Base-by-base conservation (phyloP, 2,888 invertebrate genomes). In the Portevinia maculata region DNA sequence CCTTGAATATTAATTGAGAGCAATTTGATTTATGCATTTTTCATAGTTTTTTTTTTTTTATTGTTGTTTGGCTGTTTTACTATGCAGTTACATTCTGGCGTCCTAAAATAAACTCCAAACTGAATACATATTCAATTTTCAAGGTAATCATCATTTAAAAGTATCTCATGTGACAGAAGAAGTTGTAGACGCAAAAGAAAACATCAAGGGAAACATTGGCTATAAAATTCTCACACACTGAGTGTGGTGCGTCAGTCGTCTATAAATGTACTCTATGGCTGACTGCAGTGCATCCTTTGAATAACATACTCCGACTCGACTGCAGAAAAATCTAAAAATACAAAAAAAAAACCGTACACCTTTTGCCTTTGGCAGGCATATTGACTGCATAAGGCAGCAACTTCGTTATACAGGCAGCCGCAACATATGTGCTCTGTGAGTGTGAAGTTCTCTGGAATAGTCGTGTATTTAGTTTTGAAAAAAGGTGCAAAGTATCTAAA, bases 301-400 rank as follows among this genome's bases (percentile, higher is more conserved):
- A 67, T 71, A 41, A 65, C 76, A 60, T 39, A 62, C 48, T 28
- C 39, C 65, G 71, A 41, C 21, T 53, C 44, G 57, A 60, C 74
- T 83, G 83, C 81, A 81, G 81, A 81, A 81, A 81, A 44, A 67
- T 83, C 83, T 83, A 83, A 78, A 83, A 78, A 78, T 83, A 79
- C 34, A 13, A 17, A 64, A 70, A 67, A 46, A 64, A 39, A 41
- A 65, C 6, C n/a, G 55, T 81, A 71, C 83, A 83, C 71, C 83
- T 81, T 79, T 79, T 75, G 17, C 62, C 76, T 76, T 73, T 75
- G 59, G 64, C 59, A 71, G 71, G 76, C 76, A 71, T 76, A 83
- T 71, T 76, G 76, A 60, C 71, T 71, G 41, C 70, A 64, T 52
- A 69, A 69, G 74, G 79, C 73, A 73, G 21, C 59, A 50, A 1